Evolutionary conservation across 2,888 invertebrate species (phyloP), one percentile per base, ranked within the genome.

Genomic region (Xestia ashworthii): DNA sequence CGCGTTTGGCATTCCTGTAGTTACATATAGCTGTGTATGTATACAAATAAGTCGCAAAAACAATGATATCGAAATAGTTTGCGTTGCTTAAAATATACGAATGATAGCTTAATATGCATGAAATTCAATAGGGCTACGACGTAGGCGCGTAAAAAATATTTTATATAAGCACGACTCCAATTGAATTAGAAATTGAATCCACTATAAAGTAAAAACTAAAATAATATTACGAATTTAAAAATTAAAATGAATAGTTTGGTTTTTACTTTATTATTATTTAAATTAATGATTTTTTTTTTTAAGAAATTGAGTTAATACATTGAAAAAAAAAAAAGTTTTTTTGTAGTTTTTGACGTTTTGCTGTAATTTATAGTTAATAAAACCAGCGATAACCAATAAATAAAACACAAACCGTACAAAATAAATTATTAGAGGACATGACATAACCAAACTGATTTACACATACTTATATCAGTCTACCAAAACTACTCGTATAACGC

Each of bases 1-100:
- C 50, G 25, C 72, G 44, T 66, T 70, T 72, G 62, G 38, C 48
- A 83, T 75, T 71, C 58, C 60, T 76, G 38, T 68, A 78, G 25
- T 68, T 65, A 55, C 53, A 25, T 71, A 41, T 32, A 71, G 38
- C 3, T 68, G n/a, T 60, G 72, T 71, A 76, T 75, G 76, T 79
- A 79, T 74, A 87, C 79, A 86, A 87, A 80, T 78, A 82, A 71
- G 58, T 81, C 74, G 83, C 82, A 76, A 81, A 83, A 81, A 87
- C 83, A 78, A 66, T 81, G 77, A 73, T 78, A 85, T 80, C 81
- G n/a, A 80, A 80, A 83, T 73, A 74, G 71, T 80, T 80, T 75
- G 75, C 80, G 46, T 32, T 50, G 72, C 74, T 69, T 4, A 74
- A 74, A 74, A 72, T 79, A 64, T 77, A 74, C 69, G 69, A 71